Evolutionary conservation across 35 echinoderm and acorn worm species (phyloP).

Genomic region (Eucidaris tribuloides): DNA sequence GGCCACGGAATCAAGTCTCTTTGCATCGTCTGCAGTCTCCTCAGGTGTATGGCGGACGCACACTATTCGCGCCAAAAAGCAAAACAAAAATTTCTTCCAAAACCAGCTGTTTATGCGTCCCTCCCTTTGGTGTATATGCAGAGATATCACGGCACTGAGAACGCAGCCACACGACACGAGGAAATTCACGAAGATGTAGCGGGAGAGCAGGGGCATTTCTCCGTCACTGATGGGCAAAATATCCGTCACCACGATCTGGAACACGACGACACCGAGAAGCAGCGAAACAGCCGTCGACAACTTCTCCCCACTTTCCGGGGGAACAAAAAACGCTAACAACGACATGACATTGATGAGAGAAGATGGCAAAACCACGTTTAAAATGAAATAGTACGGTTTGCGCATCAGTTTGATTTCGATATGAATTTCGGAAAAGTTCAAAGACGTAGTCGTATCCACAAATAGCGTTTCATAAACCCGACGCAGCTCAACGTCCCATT

Average conservation of each 20-base stretch:
- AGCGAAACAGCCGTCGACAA: constrained; percentile 11
- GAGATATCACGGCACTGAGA: neutral
- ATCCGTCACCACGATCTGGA: constrained; percentile 12
- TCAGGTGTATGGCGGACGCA: neutral
- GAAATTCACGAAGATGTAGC: constrained; percentile 10
- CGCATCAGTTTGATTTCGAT: constrained; percentile 4
- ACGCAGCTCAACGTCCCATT: neutral
- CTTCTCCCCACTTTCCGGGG: neutral
- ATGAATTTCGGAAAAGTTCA: neutral
- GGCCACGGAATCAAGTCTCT: too few relatives aligned
- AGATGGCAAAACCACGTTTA: neutral
- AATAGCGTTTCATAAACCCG: neutral
- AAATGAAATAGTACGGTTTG: neutral
- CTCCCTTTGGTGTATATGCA: neutral
- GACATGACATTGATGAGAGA: constrained; percentile 1
- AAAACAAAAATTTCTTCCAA: neutral
- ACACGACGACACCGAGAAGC: constrained; percentile 13
- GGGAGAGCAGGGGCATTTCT: neutral
- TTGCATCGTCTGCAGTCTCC: too few relatives aligned
- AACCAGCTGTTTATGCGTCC: neutral
- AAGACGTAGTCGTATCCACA: too few relatives aligned
- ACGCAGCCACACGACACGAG: neutral
- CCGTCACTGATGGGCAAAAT: neutral
- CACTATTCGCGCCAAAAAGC: neutral
- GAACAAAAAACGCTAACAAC: neutral